Base-by-base conservation (phyloP, 2,888 invertebrate species). In the Ophion costatus region DNA sequence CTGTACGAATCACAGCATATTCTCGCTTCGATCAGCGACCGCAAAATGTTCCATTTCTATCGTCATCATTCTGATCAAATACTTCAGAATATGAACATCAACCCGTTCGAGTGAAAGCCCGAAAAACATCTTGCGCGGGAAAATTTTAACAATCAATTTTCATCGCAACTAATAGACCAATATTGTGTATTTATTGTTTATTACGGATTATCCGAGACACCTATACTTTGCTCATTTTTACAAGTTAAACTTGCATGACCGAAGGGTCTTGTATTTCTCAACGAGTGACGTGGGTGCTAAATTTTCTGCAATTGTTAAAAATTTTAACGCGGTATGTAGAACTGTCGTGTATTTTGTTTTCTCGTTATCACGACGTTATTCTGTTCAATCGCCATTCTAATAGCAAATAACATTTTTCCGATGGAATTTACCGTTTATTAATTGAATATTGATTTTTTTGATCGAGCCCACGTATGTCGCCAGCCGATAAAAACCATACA, bases 1-100 rank as follows among this genome's bases (percentile, higher is more conserved):
- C 45, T 75, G 59, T 71, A 63, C 51, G 66, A 80, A 83, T 80
- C 83, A 83, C 83, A 83, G 80, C 75, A 22, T 71, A 7, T 70
- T 64, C 56, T 71, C 82, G 75, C 75, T 80, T 80, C 42, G 75
- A 70, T 75, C 56, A 80, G 80, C 71, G 70, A 75, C 33, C 42
- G 79, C 38, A 42, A 63, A 75, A 69, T 38, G 38, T 38, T 38
- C 38, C 38, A 38, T 38, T 38, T 38, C 38, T 38, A 9, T 38
- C 38, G 38, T 38, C 38, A 38, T 38, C 6, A 38, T 38, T 38
- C 38, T 38, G 38, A 38, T 38, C 9, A 9, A 29, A 38, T 38
- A 5, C 9, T 38, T 38, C 38, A 76, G 51, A 57, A 66, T 66
- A 9, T 57, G 0, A 42, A 33, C 33, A 57, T 57, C 22, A 14